Percentiles rank a stretch among this genome's conserved stretches.
These are phyloP conservation scores for Psylliodes chrysocephalus DNA, from an alignment of 2,888 invertebrate genomes.

Conservation along the genomic window DNA sequence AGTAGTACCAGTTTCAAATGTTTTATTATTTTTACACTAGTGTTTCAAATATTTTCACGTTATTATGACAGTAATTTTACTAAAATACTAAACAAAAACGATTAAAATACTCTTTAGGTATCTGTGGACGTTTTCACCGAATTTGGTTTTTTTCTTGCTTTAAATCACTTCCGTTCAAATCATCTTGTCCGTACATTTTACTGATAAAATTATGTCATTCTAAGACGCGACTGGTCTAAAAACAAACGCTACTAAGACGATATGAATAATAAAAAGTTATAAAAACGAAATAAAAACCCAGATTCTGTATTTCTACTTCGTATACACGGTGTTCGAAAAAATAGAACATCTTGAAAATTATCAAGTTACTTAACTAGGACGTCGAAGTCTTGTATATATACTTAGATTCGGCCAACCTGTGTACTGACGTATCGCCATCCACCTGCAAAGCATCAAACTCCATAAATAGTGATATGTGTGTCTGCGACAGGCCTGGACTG, in stretches of 20 bases:
- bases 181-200: too few relatives aligned
- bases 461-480: conserved; percentile 52
- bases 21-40: too few relatives aligned
- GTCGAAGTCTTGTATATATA: conserved; percentile 63
- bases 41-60: too few relatives aligned
- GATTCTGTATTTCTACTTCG: conserved; percentile 31
- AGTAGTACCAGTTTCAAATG: too few relatives aligned
- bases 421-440: conserved; percentile 60
- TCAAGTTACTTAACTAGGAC: conserved; percentile 47
- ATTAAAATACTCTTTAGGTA: too few relatives aligned
- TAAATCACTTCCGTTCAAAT: too few relatives aligned
- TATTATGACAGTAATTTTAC: too few relatives aligned
- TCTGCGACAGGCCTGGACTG: conserved; percentile 19
- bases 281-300: neutral
- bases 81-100: too few relatives aligned
- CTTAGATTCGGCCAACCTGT: conserved; percentile 65
- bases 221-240: too few relatives aligned
- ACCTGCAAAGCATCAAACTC: conserved; percentile 65
- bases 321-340: conserved; percentile 14
- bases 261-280: neutral
- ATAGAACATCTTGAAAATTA: conserved; percentile 22
- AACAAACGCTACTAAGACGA: neutral
- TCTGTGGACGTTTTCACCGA: too few relatives aligned
- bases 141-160: too few relatives aligned
- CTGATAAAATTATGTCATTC: too few relatives aligned